Percentiles rank a stretch among this genome's conserved stretches.
phyloP scores from a whole-genome alignment of 2,888 invertebrate genomes.

The Rhopalosiphum nymphaeae region DNA sequence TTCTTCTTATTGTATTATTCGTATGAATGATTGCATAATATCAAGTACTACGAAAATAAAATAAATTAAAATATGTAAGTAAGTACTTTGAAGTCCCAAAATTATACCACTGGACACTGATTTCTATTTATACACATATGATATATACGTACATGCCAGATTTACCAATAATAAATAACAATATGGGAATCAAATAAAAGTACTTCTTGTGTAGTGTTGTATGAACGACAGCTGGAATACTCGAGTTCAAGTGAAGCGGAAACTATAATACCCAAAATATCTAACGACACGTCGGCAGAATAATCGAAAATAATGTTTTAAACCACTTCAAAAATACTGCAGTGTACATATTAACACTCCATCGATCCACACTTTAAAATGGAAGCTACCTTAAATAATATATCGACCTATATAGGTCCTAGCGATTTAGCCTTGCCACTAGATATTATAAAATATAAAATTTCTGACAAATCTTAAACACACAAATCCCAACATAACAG shows the following conservation, averaged over 20 bases:
- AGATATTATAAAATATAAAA: background rate
- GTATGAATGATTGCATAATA: background rate
- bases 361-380: background rate
- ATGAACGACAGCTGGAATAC: background rate
- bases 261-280: background rate
- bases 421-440: background rate
- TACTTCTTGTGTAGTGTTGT: background rate
- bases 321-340: background rate
- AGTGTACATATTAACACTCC: slow-evolving; percentile 13
- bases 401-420: background rate
- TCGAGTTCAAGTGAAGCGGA: background rate
- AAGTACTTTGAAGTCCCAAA: background rate
- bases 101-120: background rate
- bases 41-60: background rate
- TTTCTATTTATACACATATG: background rate
- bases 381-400: background rate
- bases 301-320: background rate
- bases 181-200: background rate
- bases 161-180: background rate
- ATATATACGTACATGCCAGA: background rate
- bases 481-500: background rate
- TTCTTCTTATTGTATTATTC: background rate
- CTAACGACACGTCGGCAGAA: background rate
- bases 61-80: background rate
- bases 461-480: background rate